A percentile compares a stretch with the other conserved stretches of the same genome.
phyloP scores from a whole-genome alignment of 2,797 vertebrate genomes.

The Clarias pachynema region DNA sequence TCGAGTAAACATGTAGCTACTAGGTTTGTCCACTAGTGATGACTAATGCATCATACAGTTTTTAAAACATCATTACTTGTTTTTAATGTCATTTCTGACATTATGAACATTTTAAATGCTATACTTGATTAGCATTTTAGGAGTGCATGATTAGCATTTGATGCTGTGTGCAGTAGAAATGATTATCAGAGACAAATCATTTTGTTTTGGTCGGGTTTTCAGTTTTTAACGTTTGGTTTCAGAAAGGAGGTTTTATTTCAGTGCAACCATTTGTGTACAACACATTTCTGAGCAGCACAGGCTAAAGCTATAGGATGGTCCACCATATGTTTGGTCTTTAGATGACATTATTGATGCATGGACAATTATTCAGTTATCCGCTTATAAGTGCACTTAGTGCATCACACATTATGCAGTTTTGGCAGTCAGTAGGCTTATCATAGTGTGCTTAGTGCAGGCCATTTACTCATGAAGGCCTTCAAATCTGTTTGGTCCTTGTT shows the following conservation, averaged over 20 bases:
- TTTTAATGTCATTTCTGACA: no score
- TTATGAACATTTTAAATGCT: no score
- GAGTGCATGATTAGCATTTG: not conserved
- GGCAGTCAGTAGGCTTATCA: slow-evolving; percentile 7
- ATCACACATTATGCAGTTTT: slow-evolving; percentile 13
- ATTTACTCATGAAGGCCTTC: slow-evolving; percentile 26
- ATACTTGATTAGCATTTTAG: not conserved
- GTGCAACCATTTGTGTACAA: not conserved
- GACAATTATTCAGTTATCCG: slow-evolving; percentile 13
- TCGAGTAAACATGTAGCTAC: not conserved
- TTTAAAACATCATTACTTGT: not conserved
- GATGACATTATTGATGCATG: not conserved
- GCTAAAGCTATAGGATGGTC: not conserved
- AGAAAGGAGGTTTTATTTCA: not conserved
- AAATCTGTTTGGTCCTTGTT: slow-evolving; percentile 5
- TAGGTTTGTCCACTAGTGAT: not conserved
- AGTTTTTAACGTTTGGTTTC: not conserved
- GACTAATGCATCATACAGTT: not conserved
- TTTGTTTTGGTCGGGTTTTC: not conserved
- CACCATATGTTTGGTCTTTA: not conserved
- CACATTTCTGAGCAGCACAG: not conserved
- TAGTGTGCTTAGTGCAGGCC: slow-evolving; percentile 9
- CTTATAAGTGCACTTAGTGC: slow-evolving; percentile 4
- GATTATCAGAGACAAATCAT: not conserved
- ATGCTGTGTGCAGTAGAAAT: not conserved